A percentile compares a stretch with the other conserved stretches of the same genome.
These are phyloP conservation scores for Drosophila setifemur DNA, from an alignment of 1,140 invertebrate genomes.

Conservation along the genomic window DNA sequence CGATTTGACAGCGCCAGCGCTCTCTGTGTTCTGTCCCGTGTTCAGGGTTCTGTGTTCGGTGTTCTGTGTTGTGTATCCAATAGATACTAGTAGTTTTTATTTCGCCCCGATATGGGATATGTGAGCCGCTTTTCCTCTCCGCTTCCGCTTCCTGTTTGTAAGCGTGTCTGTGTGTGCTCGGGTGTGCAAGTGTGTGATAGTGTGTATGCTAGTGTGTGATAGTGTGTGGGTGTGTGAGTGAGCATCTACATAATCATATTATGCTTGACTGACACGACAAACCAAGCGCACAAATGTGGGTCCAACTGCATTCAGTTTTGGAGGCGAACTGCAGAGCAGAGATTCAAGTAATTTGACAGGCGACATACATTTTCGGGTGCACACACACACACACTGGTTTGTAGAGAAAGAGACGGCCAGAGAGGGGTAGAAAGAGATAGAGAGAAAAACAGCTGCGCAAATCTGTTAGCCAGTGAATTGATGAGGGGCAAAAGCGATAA, in stretches of 20 bases:
- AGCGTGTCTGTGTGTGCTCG: background rate
- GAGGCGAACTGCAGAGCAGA: slow-evolving; percentile 45
- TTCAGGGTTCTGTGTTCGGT: no score
- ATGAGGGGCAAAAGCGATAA: slow-evolving; percentile 77
- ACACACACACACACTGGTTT: slow-evolving; percentile 18
- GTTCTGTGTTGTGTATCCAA: slow-evolving; percentile 40
- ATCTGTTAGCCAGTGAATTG: slow-evolving; percentile 78
- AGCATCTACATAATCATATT: slow-evolving; percentile 80
- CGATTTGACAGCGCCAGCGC: slow-evolving; percentile 63
- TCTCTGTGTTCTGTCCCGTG: no score
- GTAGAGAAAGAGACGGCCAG: background rate
- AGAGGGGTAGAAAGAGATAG: background rate
- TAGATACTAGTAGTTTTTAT: slow-evolving; percentile 46
- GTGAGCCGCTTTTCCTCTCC: background rate
- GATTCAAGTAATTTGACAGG: slow-evolving; percentile 80
- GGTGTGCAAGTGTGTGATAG: slow-evolving; percentile 1
- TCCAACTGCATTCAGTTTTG: slow-evolving; percentile 73
- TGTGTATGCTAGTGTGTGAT: slow-evolving; percentile 3
- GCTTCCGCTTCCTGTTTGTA: slow-evolving; percentile 26
- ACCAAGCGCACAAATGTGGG: slow-evolving; percentile 79
- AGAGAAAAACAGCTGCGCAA: slow-evolving; percentile 60
- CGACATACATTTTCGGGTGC: slow-evolving; percentile 74
- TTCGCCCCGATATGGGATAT: background rate
- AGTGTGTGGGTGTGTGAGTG: slow-evolving; percentile 15
- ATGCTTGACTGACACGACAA: slow-evolving; percentile 79